phyloP scores from a whole-genome alignment of 2,888 invertebrate species.

The Corythucha ciliata region DNA sequence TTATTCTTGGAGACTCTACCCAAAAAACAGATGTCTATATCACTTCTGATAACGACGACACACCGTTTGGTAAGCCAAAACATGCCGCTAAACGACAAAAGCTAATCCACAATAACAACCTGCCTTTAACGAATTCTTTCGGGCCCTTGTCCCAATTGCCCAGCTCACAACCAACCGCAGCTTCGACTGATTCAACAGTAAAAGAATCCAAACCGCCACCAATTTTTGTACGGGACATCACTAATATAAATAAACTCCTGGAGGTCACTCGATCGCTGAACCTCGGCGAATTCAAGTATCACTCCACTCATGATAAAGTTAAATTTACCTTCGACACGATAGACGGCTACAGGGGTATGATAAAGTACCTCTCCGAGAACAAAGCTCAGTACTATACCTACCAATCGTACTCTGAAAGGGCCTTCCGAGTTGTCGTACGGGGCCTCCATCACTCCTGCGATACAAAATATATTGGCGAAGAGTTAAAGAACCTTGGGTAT shows the following conservation, averaged over 20 bases:
- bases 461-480: neutral
- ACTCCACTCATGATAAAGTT: conserved; percentile 2
- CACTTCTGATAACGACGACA: too few species aligned
- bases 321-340: conserved; percentile 11
- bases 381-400: conserved; percentile 4
- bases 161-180: too few species aligned
- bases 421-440: conserved; percentile 1
- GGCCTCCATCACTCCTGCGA: conserved; percentile 3
- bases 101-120: too few species aligned
- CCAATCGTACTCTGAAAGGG: neutral
- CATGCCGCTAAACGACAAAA: too few species aligned
- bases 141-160: too few species aligned
- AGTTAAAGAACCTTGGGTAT: neutral
- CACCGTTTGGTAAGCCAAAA: too few species aligned
- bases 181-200: too few species aligned
- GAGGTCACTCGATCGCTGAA: neutral
- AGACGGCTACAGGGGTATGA: conserved; percentile 2
- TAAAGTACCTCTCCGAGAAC: neutral
- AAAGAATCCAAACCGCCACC: conserved; percentile 9
- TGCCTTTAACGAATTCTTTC: too few species aligned
- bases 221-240: neutral
- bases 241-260: conserved; percentile 2
- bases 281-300: neutral
- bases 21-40: too few species aligned
- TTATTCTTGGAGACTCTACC: too few species aligned